These are phyloP conservation scores for Illadopsis cleaveri DNA, from an alignment of 2,113 vertebrate genomes.

Conservation along the genomic window DNA sequence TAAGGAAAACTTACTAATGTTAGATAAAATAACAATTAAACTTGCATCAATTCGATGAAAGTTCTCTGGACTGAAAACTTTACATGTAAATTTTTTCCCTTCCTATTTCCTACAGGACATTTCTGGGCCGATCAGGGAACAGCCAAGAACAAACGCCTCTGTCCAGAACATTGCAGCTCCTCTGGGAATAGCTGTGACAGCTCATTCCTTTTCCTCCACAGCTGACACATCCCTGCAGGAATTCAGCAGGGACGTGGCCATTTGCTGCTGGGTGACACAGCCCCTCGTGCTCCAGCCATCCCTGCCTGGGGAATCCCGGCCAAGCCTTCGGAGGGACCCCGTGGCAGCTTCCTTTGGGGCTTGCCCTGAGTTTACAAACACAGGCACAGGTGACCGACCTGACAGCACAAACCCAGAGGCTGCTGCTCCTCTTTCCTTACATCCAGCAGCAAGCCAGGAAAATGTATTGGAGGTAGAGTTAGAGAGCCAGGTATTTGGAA, in stretches of 20 bases:
- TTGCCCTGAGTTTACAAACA: not conserved
- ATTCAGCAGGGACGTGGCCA: not conserved
- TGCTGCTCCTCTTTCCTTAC: not conserved
- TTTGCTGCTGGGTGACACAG: not conserved
- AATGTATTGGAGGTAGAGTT: not conserved
- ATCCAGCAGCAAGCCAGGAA: not conserved
- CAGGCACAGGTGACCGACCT: not conserved
- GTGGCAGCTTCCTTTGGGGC: not conserved
- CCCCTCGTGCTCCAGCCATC: not conserved
- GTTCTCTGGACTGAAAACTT: not conserved
- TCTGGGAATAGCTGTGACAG: not conserved
- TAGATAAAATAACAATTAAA: not conserved
- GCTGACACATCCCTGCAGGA: not conserved
- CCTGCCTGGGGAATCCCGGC: not conserved
- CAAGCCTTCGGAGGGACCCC: not conserved
- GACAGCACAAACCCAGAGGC: not conserved
- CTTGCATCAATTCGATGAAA: not conserved
- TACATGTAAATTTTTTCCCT: not conserved
- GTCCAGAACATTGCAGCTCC: not conserved
- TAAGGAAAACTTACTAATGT: not conserved
- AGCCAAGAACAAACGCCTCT: not conserved
- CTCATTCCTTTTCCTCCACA: not conserved
- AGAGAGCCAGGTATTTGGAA: not conserved
- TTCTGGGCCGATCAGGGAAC: slow-evolving; percentile 12
- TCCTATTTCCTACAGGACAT: slow-evolving; percentile 27